These are phyloP conservation scores for Helicoverpa armigera DNA, from an alignment of 1,140 invertebrate genomes.

Conservation along the genomic window DNA sequence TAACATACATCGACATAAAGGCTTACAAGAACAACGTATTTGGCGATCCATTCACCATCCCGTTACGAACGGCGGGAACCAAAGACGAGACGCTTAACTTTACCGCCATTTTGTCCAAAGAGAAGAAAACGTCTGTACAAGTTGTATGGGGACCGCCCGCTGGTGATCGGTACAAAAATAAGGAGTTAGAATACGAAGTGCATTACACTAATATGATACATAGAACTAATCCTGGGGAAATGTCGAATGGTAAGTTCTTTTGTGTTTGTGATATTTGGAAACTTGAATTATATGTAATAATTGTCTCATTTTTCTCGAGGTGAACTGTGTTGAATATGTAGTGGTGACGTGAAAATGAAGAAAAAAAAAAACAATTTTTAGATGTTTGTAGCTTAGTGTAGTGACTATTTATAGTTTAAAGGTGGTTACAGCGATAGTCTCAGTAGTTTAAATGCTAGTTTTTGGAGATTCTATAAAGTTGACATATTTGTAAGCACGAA, in stretches of 20 bases:
- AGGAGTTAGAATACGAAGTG: constrained; percentile 86
- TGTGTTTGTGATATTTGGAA: background rate
- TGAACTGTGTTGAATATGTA: too few species aligned
- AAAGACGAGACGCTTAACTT: constrained; percentile 79
- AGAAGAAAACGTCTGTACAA: constrained; percentile 88
- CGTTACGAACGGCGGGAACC: constrained; percentile 86
- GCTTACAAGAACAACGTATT: constrained; percentile 88
- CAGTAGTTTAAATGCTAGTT: too few species aligned
- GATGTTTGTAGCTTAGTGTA: too few species aligned
- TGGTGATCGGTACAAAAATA: constrained; percentile 74
- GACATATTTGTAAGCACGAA: too few species aligned
- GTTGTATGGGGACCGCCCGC: constrained; percentile 89
- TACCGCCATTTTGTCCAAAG: constrained; percentile 86
- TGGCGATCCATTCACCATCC: constrained; percentile 87
- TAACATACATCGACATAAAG: constrained; percentile 88
- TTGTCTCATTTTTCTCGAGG: too few species aligned
- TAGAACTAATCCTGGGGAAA: constrained; percentile 58
- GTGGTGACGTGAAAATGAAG: too few species aligned
- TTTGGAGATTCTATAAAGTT: too few species aligned
- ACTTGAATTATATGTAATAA: too few species aligned
- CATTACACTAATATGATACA: constrained; percentile 69
- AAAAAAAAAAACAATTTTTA: too few species aligned
- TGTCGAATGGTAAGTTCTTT: constrained; percentile 68
- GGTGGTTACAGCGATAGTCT: too few species aligned
- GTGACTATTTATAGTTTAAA: too few species aligned